Evolutionary conservation across 2,888 invertebrate species (phyloP).

Genomic region (Andricus quercusramuli): DNA sequence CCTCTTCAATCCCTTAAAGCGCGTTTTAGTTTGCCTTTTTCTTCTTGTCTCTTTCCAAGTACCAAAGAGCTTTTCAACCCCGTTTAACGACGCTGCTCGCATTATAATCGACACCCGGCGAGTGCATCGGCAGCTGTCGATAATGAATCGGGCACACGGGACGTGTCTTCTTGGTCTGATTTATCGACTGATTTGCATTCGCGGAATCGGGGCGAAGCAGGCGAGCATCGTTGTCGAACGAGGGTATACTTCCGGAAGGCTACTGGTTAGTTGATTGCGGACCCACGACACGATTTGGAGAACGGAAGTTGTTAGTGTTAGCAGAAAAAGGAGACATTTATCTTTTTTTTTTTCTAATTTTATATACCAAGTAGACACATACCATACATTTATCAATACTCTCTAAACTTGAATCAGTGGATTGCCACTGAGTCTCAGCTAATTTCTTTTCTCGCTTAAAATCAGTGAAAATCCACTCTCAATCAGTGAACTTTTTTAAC

Average conservation of each 20-base stretch:
- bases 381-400: too few relatives aligned
- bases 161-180: slow-evolving; percentile 70
- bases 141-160: slow-evolving; percentile 62
- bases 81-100: slow-evolving; percentile 45
- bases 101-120: slow-evolving; percentile 56
- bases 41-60: slow-evolving; percentile 57
- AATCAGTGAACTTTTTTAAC: too few relatives aligned
- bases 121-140: slow-evolving; percentile 67
- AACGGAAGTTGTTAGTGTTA: slow-evolving; percentile 23
- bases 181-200: slow-evolving; percentile 76
- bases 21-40: slow-evolving; percentile 46
- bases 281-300: slow-evolving; percentile 18
- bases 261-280: slow-evolving; percentile 18
- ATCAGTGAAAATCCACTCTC: too few relatives aligned
- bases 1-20: slow-evolving; percentile 37
- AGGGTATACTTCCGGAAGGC: slow-evolving; percentile 29
- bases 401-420: too few relatives aligned
- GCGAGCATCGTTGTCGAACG: slow-evolving; percentile 29
- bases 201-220: slow-evolving; percentile 58
- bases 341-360: too few relatives aligned
- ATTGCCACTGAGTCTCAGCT: too few relatives aligned
- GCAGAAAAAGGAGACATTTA: background rate
- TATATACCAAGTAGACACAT: too few relatives aligned
- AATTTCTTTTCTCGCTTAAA: too few relatives aligned
- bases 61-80: slow-evolving; percentile 45